Conservation (phyloP, 2,113 vertebrate species). For the Oenanthe oenanthe region DNA sequence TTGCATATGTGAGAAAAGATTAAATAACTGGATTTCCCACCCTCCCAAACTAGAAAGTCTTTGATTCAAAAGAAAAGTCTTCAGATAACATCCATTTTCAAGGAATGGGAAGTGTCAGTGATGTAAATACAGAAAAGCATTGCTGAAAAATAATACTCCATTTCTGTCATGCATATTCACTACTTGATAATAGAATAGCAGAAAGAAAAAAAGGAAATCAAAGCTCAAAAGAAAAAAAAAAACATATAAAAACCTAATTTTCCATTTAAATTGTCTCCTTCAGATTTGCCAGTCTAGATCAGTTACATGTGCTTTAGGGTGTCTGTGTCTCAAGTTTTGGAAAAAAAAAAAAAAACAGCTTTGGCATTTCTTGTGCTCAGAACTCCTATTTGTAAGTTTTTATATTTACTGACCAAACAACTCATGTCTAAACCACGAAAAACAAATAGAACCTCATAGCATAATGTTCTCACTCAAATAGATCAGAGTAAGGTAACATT, state of each 20-base stretch:
- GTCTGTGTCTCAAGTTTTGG: neutral
- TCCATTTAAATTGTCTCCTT: neutral
- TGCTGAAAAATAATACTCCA: neutral
- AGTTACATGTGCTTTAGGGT: accelerated
- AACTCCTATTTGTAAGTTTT: neutral
- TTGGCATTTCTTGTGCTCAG: neutral
- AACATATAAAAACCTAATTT: neutral
- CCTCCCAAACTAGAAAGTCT: neutral
- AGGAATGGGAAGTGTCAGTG: constrained; percentile 43
- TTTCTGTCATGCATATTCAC: neutral
- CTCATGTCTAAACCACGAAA: neutral
- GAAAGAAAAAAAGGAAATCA: neutral
- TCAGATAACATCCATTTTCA: constrained; percentile 15
- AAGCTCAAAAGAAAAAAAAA: neutral
- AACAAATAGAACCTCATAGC: neutral
- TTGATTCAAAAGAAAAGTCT: constrained; percentile 13
- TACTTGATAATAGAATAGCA: neutral
- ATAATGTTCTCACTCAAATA: neutral
- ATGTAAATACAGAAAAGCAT: constrained; percentile 22
- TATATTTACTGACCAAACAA: neutral
- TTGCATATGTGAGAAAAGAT: neutral
- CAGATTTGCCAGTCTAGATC: neutral
- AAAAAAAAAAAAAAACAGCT: neutral
- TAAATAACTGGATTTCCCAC: neutral
- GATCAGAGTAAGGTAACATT: neutral